phyloP scores from a whole-genome alignment of 2,888 invertebrate genomes.

The Machimus rusticus region DNA sequence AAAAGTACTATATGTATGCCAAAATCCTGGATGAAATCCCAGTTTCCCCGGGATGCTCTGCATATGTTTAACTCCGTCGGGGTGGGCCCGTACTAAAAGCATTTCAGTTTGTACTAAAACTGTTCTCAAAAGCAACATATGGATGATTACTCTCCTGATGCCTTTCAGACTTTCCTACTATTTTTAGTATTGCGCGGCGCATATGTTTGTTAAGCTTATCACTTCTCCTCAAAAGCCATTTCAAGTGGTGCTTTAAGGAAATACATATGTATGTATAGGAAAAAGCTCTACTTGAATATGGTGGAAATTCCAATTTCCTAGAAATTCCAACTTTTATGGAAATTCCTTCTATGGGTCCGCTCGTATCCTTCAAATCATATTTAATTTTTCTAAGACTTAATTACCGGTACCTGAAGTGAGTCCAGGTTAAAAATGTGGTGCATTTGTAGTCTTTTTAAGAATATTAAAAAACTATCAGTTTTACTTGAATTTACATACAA shows the following conservation, averaged over 20 bases:
- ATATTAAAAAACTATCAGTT: too few relatives aligned
- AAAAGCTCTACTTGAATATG: not conserved
- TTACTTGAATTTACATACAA: too few relatives aligned
- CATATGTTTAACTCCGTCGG: not conserved
- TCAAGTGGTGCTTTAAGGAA: not conserved
- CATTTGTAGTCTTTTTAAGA: too few relatives aligned
- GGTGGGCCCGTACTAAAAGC: not conserved
- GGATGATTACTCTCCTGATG: not conserved
- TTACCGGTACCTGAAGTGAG: too few relatives aligned
- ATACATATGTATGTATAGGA: not conserved
- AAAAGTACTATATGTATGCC: not conserved
- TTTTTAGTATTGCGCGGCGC: slow-evolving; percentile 8
- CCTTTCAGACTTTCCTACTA: not conserved
- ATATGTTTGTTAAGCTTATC: not conserved
- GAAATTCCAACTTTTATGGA: not conserved
- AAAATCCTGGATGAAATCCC: slow-evolving; percentile 10
- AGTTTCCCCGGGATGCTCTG: slow-evolving; percentile 13
- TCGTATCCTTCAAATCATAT: not conserved
- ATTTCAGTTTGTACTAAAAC: not conserved
- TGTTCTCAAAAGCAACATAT: not conserved
- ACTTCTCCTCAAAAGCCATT: not conserved
- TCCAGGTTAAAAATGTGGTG: too few relatives aligned
- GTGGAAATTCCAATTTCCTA: not conserved
- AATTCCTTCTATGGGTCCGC: not conserved
- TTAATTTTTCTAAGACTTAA: too few relatives aligned